Base-by-base conservation (phyloP, 2,797 vertebrate genomes). In the Xerus rutilus region DNA sequence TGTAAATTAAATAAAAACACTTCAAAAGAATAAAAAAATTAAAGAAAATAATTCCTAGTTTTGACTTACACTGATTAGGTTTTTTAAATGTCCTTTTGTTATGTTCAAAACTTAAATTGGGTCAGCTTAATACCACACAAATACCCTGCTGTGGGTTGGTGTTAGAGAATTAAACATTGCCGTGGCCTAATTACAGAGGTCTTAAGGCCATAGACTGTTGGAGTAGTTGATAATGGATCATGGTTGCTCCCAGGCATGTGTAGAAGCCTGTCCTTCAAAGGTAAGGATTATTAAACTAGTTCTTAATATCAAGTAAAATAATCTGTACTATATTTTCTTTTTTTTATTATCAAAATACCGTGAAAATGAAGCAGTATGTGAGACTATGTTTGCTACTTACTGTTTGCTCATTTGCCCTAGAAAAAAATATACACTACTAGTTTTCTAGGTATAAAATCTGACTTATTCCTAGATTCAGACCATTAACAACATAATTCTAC, bases 401-500 rank as follows among this genome's bases (percentile, higher is more conserved):
- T 6, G 62, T 86, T 35, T 73, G 72, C 69, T 89, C 64, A 69
- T 81, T 92, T 87, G 14, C 1, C 8, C 70, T 69, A 52, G 64
- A 89, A 93, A 35, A 73, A 52, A 54, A 86, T 83, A 88, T 35
- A 93, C 20, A 4, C 72, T 30, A 1, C 14, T 97, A 67, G 47
- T 67, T 94, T 85, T 70, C 32, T 82, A 97, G 57, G 15, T 57
- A 73, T 90, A 93, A 94, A 97, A 88, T 91, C 35, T 52, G 1
- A 86, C 62, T 84, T 47, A 69, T 96, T 96, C 49, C 92, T 65
- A 57, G 82, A 67, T 95, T 94, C 83, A 47, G 78, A 35, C 54
- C n/a, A 94, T 73, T 84, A 86, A 85, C 9, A 73, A 97, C 67
- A 89, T 86, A 89, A 18, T 86, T 92, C 92, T 91, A 30, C 73